phyloP scores from a whole-genome alignment of 2,113 vertebrate genomes.

The Danio rerio region DNA sequence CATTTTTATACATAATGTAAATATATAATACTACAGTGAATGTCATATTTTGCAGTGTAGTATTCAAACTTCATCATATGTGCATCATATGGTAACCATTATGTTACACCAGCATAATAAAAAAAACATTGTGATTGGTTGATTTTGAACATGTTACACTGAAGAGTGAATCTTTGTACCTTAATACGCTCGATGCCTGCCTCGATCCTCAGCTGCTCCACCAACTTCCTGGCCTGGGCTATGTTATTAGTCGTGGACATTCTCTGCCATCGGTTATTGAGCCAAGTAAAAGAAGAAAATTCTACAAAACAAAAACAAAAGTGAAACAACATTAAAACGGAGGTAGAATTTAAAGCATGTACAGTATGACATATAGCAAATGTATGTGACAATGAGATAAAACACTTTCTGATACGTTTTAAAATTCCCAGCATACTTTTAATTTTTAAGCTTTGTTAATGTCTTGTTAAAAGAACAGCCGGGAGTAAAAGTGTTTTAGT shows the following conservation, averaged over 20 bases:
- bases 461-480: no score
- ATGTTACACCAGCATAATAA: not conserved
- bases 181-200: constrained; percentile 94
- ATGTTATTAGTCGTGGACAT: constrained; percentile 97
- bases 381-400: not conserved
- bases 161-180: constrained; percentile 70
- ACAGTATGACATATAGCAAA: not conserved
- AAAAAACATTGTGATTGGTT: not conserved
- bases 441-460: no score
- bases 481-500: no score
- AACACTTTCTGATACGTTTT: not conserved
- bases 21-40: not conserved
- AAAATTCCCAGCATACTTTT: not conserved
- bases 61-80: no score
- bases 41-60: no score
- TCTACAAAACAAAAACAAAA: constrained; percentile 35
- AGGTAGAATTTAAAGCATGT: not conserved
- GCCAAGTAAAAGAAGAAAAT: constrained; percentile 55
- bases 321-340: not conserved
- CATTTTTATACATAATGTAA: no score
- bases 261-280: constrained; percentile 78
- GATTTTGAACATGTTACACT: not conserved
- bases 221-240: constrained; percentile 94
- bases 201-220: constrained; percentile 96
- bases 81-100: not conserved